Evolutionary conservation across 1,140 invertebrate genomes (phyloP).

Genomic region (Phortica variegata): DNA sequence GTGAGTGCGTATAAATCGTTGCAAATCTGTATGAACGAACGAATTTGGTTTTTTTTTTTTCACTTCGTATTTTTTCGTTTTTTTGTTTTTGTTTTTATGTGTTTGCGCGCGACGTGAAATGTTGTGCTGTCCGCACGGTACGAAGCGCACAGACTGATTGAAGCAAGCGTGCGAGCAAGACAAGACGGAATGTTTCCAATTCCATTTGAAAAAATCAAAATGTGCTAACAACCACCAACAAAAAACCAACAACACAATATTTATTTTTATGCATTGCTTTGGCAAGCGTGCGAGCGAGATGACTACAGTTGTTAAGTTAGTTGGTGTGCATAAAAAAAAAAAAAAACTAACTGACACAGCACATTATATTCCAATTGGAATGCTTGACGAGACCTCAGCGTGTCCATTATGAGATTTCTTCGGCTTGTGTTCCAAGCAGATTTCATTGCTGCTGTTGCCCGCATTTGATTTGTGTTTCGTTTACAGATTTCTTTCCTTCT

Average conservation of each 20-base stretch:
- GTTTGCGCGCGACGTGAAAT: background rate
- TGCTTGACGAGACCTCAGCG: background rate
- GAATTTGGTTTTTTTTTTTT: background rate
- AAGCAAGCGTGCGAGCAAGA: slow-evolving; percentile 24
- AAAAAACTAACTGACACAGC: background rate
- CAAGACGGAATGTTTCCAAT: slow-evolving; percentile 11
- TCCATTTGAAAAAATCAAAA: slow-evolving; percentile 38
- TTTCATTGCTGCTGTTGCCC: background rate
- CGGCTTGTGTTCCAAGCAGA: background rate
- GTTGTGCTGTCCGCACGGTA: slow-evolving; percentile 25
- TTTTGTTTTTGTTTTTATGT: background rate
- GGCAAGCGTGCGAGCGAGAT: no score
- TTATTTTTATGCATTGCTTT: background rate
- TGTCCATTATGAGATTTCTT: background rate
- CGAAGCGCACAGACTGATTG: slow-evolving; percentile 24
- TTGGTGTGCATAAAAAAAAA: background rate
- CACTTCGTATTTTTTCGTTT: background rate
- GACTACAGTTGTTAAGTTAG: no score
- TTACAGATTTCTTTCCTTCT: background rate
- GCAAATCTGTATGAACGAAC: slow-evolving; percentile 6
- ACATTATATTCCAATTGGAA: background rate
- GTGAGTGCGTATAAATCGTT: slow-evolving; percentile 15
- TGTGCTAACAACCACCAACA: slow-evolving; percentile 3
- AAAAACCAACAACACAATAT: background rate
- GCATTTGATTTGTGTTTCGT: background rate